These are phyloP conservation scores for Archaeoteleia sp. DNA, from an alignment of 2,888 invertebrate genomes.

Conservation along the genomic window DNA sequence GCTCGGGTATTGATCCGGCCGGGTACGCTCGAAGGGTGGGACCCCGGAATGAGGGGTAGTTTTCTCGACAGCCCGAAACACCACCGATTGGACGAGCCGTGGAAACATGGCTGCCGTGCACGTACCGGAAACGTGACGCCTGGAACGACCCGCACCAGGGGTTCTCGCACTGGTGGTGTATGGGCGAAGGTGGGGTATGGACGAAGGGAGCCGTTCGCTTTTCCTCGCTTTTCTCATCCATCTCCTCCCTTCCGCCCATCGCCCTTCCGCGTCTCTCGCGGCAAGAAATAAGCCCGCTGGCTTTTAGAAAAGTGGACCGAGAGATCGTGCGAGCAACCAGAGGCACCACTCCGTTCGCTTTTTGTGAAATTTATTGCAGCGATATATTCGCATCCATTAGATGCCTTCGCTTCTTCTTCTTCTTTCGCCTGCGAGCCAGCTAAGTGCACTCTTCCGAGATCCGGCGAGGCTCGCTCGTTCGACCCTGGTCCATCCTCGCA, in stretches of 20 bases:
- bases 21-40: conserved; percentile 63
- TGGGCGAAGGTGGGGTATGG: conserved; percentile 17
- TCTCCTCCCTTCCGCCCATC: conserved; percentile 53
- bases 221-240: conserved; percentile 52
- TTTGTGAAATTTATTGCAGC: conserved; percentile 74
- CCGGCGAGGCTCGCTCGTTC: conserved; percentile 4
- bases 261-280: conserved; percentile 23
- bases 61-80: conserved; percentile 55
- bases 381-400: conserved; percentile 75
- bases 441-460: conserved; percentile 49
- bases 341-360: conserved; percentile 60
- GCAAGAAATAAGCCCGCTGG: conserved; percentile 60
- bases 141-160: conserved; percentile 52
- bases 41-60: conserved; percentile 64
- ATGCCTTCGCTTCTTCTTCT: conserved; percentile 63
- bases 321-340: conserved; percentile 36
- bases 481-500: conserved; percentile 40
- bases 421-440: conserved; percentile 54
- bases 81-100: conserved; percentile 63
- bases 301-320: conserved; percentile 54
- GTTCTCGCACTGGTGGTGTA: conserved; percentile 33
- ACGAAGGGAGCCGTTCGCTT: conserved; percentile 38
- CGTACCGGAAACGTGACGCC: conserved; percentile 71
- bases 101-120: conserved; percentile 70
- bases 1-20: conserved; percentile 68